Conservation (phyloP, 35 echinoderm and acorn worm genomes). For the Strongylocentrotus purpuratus region DNA sequence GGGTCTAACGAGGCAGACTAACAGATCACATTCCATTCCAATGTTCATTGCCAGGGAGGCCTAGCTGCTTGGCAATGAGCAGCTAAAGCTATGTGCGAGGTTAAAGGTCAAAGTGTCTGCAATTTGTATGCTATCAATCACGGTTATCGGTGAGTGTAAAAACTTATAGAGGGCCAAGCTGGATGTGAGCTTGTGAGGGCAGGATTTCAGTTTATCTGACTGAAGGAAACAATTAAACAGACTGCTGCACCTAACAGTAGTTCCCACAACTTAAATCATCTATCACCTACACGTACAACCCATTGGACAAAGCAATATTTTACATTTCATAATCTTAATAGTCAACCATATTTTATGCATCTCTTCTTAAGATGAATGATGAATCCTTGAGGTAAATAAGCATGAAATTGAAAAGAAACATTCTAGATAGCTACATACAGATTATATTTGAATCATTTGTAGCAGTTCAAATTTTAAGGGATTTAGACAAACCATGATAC, state of each 20-base stretch:
- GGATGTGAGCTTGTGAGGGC: slow-evolving; percentile 12
- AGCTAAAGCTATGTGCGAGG: slow-evolving; percentile 25
- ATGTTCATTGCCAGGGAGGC: slow-evolving; percentile 30
- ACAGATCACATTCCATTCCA: neutral
- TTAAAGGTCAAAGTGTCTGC: slow-evolving; percentile 37
- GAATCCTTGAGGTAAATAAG: no score
- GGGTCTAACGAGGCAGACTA: neutral
- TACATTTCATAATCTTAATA: no score
- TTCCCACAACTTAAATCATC: neutral
- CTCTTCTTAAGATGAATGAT: no score
- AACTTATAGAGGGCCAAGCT: neutral
- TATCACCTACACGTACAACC: no score
- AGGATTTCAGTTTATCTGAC: slow-evolving; percentile 12
- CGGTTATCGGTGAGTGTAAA: neutral
- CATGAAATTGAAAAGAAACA: no score
- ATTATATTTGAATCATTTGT: no score
- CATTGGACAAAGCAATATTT: no score
- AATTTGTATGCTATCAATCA: slow-evolving; percentile 42
- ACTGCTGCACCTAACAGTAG: neutral
- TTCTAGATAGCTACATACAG: no score
- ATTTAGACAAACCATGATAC: no score
- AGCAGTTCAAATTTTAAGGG: no score
- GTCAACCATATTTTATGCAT: no score
- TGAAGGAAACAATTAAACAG: neutral
- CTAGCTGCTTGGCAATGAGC: neutral